These are phyloP conservation scores for Gymnothorax reevesii DNA, from an alignment of 2,797 vertebrate species.

Conservation along the genomic window DNA sequence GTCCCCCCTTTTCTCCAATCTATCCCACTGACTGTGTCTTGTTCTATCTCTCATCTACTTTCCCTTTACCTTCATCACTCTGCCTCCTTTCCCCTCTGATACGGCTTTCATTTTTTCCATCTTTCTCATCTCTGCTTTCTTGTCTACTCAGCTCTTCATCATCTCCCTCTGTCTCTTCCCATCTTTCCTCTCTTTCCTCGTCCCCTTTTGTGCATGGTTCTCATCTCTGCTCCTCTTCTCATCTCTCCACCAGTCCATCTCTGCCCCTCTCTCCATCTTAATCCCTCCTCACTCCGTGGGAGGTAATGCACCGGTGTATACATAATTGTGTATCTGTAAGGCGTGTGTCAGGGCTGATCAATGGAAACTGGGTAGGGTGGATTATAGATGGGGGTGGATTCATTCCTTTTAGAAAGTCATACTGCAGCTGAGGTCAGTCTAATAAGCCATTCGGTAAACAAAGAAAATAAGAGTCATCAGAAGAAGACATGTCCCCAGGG, in stretches of 20 bases:
- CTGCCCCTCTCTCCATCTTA: not conserved
- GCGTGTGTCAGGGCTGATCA: not conserved
- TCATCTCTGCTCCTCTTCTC: not conserved
- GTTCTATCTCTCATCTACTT: too few species aligned
- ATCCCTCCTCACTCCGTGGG: not conserved
- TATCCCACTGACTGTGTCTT: too few species aligned
- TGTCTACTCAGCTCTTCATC: too few species aligned
- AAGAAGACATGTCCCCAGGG: too few species aligned
- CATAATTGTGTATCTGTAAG: constrained; percentile 6
- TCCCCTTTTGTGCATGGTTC: too few species aligned
- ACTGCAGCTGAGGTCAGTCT: not conserved
- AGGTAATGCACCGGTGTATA: not conserved
- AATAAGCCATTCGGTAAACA: not conserved
- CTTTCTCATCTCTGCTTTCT: too few species aligned
- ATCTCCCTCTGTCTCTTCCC: too few species aligned
- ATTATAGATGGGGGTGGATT: not conserved
- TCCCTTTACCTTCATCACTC: too few species aligned
- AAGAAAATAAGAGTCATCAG: not conserved
- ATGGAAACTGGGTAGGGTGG: not conserved
- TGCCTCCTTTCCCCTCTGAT: too few species aligned
- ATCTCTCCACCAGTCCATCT: not conserved
- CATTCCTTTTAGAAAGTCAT: not conserved
- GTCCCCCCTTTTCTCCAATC: too few species aligned
- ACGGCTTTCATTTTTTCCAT: too few species aligned
- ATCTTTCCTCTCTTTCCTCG: too few species aligned